Evolutionary conservation across 2,797 vertebrate species (phyloP).

Genomic region (Lepilemur septentrionalis): DNA sequence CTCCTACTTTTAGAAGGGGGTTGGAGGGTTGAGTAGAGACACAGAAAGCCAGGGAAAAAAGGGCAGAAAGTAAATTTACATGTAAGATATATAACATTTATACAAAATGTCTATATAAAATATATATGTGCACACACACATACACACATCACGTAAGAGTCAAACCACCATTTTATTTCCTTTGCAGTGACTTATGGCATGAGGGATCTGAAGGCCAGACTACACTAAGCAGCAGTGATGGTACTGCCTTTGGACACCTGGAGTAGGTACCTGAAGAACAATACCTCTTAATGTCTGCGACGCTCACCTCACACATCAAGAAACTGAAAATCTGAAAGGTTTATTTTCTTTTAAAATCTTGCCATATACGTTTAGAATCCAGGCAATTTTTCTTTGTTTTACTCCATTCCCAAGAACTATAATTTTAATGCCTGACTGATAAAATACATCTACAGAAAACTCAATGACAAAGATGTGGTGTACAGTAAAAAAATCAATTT

Average conservation of each 20-base stretch:
- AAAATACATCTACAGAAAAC: not conserved
- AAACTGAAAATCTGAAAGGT: not conserved
- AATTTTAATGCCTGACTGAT: not conserved
- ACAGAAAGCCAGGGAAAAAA: not conserved
- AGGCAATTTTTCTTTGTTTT: not conserved
- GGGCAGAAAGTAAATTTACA: not conserved
- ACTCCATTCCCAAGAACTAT: not conserved
- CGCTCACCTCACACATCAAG: not conserved
- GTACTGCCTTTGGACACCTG: not conserved
- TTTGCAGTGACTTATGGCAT: not conserved
- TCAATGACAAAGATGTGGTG: not conserved
- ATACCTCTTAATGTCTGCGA: not conserved
- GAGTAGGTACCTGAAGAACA: not conserved
- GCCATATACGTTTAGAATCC: not conserved
- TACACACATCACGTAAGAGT: not conserved
- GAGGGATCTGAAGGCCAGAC: not conserved
- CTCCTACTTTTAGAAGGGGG: not conserved
- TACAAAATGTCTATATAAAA: not conserved
- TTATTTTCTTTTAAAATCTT: not conserved
- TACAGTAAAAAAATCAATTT: not conserved
- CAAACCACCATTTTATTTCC: not conserved
- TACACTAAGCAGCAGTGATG: not conserved
- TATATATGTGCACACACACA: not conserved
- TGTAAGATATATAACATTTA: not conserved
- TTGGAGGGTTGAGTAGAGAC: not conserved